Percentiles rank a stretch among this genome's conserved stretches.
These are phyloP conservation scores for Drosophila pseudotalamancana DNA, from an alignment of 2,888 invertebrate genomes.

Conservation along the genomic window DNA sequence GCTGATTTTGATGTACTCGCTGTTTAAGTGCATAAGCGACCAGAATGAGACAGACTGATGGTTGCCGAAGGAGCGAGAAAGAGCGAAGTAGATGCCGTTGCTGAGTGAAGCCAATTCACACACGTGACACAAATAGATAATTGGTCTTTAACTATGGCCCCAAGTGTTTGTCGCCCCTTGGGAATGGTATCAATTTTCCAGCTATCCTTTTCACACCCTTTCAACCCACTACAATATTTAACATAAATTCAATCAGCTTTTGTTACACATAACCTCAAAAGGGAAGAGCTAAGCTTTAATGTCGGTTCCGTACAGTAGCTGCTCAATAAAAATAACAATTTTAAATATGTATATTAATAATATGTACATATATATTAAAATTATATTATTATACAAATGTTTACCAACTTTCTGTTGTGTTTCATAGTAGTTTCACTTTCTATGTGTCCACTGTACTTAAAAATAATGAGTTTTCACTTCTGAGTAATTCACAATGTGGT, in stretches of 20 bases:
- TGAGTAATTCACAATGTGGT: slow-evolving; percentile 15
- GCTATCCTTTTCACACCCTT: background rate
- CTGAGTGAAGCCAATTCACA: background rate
- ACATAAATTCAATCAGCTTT: slow-evolving; percentile 15
- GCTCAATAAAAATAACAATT: background rate
- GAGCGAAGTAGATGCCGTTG: background rate
- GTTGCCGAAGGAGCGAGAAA: background rate
- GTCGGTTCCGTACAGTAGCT: background rate
- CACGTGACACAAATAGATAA: slow-evolving; percentile 81
- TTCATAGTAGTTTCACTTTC: background rate
- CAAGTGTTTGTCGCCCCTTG: background rate
- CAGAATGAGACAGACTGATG: background rate
- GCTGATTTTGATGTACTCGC: slow-evolving; percentile 57
- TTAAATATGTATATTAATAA: background rate
- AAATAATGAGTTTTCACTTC: slow-evolving; percentile 2
- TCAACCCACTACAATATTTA: background rate
- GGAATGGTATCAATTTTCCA: background rate
- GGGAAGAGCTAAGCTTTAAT: too few species aligned
- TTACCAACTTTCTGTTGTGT: too few species aligned
- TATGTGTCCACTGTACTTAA: background rate
- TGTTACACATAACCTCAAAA: background rate
- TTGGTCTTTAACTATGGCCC: slow-evolving; percentile 58
- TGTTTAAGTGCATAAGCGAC: slow-evolving; percentile 46
- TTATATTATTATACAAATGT: too few species aligned
- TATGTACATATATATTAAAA: background rate